Conservation (phyloP, 2,888 invertebrate species). For the Tachina grossa region DNA sequence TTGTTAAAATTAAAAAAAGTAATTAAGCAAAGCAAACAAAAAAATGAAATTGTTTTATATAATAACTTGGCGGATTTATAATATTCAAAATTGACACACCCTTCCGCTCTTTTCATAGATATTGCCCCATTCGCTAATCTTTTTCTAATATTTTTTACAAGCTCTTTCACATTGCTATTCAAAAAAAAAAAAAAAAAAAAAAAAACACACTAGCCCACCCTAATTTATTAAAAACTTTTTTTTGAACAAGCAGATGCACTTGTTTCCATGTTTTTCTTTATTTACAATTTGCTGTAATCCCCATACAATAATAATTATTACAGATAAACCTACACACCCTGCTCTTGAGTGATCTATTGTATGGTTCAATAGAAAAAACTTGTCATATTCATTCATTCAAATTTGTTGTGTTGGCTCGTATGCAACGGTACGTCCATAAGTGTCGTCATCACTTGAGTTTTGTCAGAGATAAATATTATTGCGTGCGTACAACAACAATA, state of each 20-base stretch:
- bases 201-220: slow-evolving; percentile 12
- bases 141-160: not conserved
- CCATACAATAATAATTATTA: slow-evolving; percentile 28
- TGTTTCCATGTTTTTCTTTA: slow-evolving; percentile 6
- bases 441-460: slow-evolving; percentile 57
- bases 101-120: not conserved
- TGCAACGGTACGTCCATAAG: slow-evolving; percentile 37
- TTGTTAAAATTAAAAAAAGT: no score
- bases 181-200: no score
- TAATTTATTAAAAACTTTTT: not conserved
- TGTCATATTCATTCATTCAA: slow-evolving; percentile 52
- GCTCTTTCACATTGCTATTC: not conserved
- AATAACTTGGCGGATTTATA: no score
- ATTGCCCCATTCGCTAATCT: not conserved
- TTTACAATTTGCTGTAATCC: slow-evolving; percentile 9
- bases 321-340: slow-evolving; percentile 46
- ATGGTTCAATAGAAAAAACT: slow-evolving; percentile 43
- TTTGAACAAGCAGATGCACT: slow-evolving; percentile 46
- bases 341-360: slow-evolving; percentile 36
- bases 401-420: slow-evolving; percentile 16
- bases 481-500: slow-evolving; percentile 61
- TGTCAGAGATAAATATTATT: slow-evolving; percentile 53
- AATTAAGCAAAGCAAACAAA: no score
- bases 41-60: no score
- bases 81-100: not conserved